These are phyloP conservation scores for Ploceus nigricollis DNA, from an alignment of 2,113 vertebrate genomes.

Conservation along the genomic window DNA sequence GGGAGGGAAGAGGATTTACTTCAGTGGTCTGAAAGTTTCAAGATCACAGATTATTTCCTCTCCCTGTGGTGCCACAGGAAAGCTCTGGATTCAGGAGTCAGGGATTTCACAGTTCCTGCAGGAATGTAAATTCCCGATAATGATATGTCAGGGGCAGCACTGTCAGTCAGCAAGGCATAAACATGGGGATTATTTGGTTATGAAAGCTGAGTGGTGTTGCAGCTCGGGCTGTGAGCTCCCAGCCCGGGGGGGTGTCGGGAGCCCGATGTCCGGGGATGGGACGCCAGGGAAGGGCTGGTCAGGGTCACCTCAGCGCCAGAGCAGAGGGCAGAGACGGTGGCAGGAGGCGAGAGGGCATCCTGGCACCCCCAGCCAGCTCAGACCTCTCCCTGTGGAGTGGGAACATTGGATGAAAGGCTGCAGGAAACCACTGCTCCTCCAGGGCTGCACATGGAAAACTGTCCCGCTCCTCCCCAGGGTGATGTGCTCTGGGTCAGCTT, in stretches of 20 bases:
- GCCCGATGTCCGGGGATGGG: background rate
- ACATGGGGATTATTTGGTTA: conserved; percentile 55
- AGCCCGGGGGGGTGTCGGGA: rapidly evolving
- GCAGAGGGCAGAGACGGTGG: background rate
- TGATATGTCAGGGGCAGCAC: conserved; percentile 36
- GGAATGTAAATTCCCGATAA: conserved; percentile 61
- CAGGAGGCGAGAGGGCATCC: background rate
- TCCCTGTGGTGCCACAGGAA: conserved; percentile 56
- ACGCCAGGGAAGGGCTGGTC: background rate
- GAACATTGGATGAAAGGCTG: background rate
- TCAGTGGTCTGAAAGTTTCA: conserved; percentile 48
- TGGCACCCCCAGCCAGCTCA: background rate
- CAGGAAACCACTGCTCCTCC: background rate
- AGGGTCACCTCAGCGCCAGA: background rate
- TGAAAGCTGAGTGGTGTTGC: background rate
- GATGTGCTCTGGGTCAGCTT: background rate
- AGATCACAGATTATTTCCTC: conserved; percentile 61
- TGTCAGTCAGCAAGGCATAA: conserved; percentile 26
- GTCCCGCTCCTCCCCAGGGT: background rate
- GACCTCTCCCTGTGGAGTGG: rapidly evolving
- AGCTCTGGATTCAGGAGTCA: background rate
- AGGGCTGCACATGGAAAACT: background rate
- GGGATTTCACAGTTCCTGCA: conserved; percentile 21
- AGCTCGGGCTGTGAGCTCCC: background rate
- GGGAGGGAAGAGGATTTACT: conserved; percentile 44